Evolutionary conservation across 2,888 invertebrate genomes (phyloP), one percentile per base, ranked within the genome.

Genomic region (Metacarcinus magister): DNA sequence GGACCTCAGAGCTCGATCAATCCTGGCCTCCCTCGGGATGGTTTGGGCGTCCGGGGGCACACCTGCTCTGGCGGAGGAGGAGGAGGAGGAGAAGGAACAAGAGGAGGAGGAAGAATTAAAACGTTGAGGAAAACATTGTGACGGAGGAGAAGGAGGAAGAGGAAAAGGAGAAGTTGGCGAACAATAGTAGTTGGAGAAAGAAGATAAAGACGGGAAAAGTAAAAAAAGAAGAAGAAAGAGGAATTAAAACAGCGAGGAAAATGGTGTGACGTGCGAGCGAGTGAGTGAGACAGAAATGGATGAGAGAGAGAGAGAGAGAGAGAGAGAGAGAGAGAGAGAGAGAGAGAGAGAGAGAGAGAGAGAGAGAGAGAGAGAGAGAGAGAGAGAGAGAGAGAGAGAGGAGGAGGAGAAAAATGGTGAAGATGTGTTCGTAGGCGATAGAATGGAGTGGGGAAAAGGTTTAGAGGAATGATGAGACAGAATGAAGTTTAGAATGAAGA

Each of bases 231-330:
- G 54, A 54, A 54, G 54, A 54, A 82, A 32, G 82, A 67, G n/a
- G 67, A 82, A 82, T 32, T 28, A 32, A 32, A 32, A 32, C 82
- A 82, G 82, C 32, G 13, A 82, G 82, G 32, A 48, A 91, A 48
- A 32, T 0, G 39, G 90, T 43, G 90, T 19, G 44, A 32, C 16
- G 90, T 44, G 90, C 5, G 13, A 23, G 8, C 19, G 39, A 90
- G 90, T n/a, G 90, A 90, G 44, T 16, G 43, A 90, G 90, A 43
- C 2, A 90, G 90, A 43, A 23, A 90, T 39, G 5, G 43, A 90
- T n/a, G 90, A 90, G 39, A 39, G 90, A 90, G 8, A 32, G 90
- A 90, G 39, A 90, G 44, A 39, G n/a, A 67, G 67, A 67, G 67
- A 23, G 2, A 67, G 23, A 23, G 19, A 67, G 2, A 23, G 67